Evolutionary conservation across 2,113 vertebrate species (phyloP).

Genomic region (Formicarius rufipectus): DNA sequence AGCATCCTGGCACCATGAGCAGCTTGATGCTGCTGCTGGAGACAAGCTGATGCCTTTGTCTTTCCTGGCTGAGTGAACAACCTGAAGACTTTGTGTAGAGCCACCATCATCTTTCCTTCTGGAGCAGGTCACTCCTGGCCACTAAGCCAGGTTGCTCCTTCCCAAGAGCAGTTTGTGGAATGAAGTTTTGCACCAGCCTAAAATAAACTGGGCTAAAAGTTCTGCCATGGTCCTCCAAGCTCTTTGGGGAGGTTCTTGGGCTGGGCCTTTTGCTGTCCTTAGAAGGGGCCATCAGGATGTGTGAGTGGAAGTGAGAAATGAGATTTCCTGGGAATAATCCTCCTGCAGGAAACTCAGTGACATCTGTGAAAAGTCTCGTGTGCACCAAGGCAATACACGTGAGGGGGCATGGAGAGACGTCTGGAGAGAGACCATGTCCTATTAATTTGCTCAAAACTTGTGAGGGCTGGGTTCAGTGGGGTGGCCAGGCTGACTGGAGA

Average conservation of each 20-base stretch:
- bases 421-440: neutral
- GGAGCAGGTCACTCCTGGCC: neutral
- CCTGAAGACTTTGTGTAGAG: neutral
- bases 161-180: neutral
- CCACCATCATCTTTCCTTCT: neutral
- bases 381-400: neutral
- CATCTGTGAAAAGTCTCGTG: neutral
- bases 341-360: neutral
- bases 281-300: neutral
- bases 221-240: neutral
- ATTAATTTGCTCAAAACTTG: neutral
- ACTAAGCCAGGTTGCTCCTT: neutral
- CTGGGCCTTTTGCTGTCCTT: neutral
- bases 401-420: neutral
- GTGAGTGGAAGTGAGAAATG: neutral
- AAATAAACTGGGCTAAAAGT: neutral
- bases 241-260: neutral
- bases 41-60: neutral
- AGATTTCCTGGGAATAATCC: neutral
- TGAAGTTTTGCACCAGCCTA: neutral
- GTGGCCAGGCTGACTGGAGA: neutral
- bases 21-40: rapidly evolving
- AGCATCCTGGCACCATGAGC: neutral
- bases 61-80: neutral
- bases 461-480: neutral